Conservation (phyloP, 2,113 vertebrate genomes). For the Alethe diademata region DNA sequence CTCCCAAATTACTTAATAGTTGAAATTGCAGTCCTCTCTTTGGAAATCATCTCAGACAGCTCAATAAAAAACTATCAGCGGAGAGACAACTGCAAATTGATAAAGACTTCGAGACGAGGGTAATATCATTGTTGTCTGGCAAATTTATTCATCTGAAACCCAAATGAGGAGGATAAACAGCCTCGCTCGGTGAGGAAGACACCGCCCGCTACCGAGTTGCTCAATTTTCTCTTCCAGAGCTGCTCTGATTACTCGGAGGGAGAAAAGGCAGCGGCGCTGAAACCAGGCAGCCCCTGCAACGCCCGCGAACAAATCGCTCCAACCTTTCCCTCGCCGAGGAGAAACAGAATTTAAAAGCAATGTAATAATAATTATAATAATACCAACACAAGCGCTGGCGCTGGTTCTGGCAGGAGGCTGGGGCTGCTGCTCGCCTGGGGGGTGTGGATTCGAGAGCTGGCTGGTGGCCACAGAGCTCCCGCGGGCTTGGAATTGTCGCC, state of each 20-base stretch:
- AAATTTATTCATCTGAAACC: constrained; percentile 34
- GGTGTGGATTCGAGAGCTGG: not conserved
- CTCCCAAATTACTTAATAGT: constrained; percentile 66
- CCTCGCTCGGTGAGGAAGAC: not conserved
- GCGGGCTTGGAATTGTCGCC: constrained; percentile 15
- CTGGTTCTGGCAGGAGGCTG: not conserved
- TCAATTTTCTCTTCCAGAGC: constrained; percentile 15
- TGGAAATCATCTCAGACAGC: constrained; percentile 56
- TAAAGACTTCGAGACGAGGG: constrained; percentile 36
- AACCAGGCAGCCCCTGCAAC: not conserved
- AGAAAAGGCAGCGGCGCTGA: not conserved
- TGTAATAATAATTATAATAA: not conserved
- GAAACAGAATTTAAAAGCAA: not conserved
- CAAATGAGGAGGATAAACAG: constrained; percentile 11
- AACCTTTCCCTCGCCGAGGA: not conserved
- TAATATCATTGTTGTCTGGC: constrained; percentile 44
- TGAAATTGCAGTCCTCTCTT: constrained; percentile 59
- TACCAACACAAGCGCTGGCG: fast-evolving
- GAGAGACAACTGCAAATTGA: constrained; percentile 61
- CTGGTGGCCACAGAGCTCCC: not conserved
- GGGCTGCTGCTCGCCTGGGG: not conserved
- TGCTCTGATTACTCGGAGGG: not conserved
- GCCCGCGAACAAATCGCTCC: not conserved
- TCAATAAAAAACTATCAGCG: constrained; percentile 44
- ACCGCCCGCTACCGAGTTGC: not conserved